Conservation (phyloP, 1,140 invertebrate genomes). For the Bombus consobrinus region DNA sequence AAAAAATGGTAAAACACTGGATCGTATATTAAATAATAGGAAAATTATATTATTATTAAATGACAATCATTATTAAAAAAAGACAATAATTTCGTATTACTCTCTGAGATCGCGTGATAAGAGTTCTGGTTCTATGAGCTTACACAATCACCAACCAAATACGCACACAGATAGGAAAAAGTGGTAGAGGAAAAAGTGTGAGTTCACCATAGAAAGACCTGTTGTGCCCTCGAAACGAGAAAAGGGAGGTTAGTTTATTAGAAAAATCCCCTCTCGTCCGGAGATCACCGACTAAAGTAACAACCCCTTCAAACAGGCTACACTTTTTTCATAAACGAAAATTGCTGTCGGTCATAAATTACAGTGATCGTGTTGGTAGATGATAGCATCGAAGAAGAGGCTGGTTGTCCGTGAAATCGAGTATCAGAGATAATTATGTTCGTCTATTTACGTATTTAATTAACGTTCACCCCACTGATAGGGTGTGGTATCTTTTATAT, state of each 20-base stretch:
- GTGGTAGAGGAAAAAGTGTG: not conserved
- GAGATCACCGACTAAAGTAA: not conserved
- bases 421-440: not conserved
- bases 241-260: slow-evolving; percentile 29
- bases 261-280: slow-evolving; percentile 1
- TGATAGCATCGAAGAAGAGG: too few species aligned
- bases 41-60: not conserved
- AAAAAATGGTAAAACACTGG: too few species aligned
- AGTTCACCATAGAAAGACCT: not conserved
- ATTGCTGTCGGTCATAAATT: slow-evolving; percentile 3
- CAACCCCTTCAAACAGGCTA: slow-evolving; percentile 1
- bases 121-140: not conserved
- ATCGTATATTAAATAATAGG: not conserved
- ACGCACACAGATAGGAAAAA: too few species aligned
- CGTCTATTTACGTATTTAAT: not conserved
- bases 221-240: slow-evolving; percentile 9
- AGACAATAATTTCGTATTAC: too few species aligned
- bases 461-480: not conserved
- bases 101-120: too few species aligned
- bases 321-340: slow-evolving; percentile 22
- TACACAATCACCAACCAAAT: too few species aligned
- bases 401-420: not conserved
- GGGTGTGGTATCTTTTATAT: not conserved
- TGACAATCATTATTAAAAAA: not conserved
- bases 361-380: not conserved